Percentiles rank a stretch among this genome's conserved stretches.
Conservation (phyloP, 2,888 invertebrate genomes). For the Plebejus anna region DNA sequence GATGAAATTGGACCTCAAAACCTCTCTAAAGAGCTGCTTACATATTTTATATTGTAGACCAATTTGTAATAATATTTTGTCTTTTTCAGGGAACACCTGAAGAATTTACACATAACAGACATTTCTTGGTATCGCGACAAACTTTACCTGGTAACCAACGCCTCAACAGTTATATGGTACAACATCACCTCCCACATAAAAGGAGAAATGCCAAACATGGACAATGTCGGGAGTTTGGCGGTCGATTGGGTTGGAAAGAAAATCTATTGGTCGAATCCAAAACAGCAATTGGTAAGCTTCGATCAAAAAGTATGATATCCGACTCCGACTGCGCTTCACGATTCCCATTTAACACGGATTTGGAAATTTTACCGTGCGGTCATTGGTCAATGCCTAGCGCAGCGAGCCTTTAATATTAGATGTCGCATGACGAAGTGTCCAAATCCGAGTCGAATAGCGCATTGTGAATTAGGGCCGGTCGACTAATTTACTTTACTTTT, state of each 20-base stretch:
- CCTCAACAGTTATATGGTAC: constrained; percentile 85
- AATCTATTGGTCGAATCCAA: constrained; percentile 94
- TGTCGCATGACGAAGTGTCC: too few relatives aligned
- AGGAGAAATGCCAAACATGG: constrained; percentile 81
- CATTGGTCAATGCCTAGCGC: too few relatives aligned
- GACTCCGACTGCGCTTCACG: too few relatives aligned
- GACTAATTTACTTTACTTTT: too few relatives aligned
- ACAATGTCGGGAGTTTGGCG: constrained; percentile 88
- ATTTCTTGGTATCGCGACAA: constrained; percentile 89
- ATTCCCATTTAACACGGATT: too few relatives aligned
- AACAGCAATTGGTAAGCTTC: constrained; percentile 83
- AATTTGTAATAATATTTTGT: neutral
- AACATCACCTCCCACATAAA: constrained; percentile 82
- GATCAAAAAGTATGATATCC: too few relatives aligned
- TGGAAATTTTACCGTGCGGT: too few relatives aligned
- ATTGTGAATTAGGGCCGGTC: too few relatives aligned
- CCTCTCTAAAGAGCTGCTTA: neutral
- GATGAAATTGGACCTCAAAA: too few relatives aligned
- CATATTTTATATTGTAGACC: neutral
- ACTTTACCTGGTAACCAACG: constrained; percentile 87
- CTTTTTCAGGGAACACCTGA: constrained; percentile 65
- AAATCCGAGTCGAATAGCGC: too few relatives aligned
- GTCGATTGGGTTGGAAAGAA: constrained; percentile 95
- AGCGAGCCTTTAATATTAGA: too few relatives aligned
- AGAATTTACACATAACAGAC: constrained; percentile 83